Evolutionary conservation across 2,113 vertebrate species (phyloP), one percentile per base, ranked within the genome.

Genomic region (Heterotis niloticus): DNA sequence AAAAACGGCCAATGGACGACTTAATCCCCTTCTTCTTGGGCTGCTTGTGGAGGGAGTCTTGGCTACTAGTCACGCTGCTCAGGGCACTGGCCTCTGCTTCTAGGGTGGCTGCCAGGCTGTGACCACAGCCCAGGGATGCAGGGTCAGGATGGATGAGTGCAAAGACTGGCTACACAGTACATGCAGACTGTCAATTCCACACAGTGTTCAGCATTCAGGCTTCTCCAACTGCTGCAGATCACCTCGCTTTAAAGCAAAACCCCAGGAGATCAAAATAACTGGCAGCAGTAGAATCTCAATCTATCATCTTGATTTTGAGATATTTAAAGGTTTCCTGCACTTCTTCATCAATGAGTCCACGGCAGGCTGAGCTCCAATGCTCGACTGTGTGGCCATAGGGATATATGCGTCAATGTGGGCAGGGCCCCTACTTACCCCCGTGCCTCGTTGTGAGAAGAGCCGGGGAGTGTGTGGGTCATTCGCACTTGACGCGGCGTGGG

Each of bases 11-110:
- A 80, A 99, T 98, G 81, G 98, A 99, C 81, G 98, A 99, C 84
- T 99, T 99, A 89, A 99, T 99, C 82, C 98, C 97, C 89, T 98
- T 99, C 90, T 99, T 99, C 90, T 99, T 99, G 23, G 96, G 95
- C 88, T 96, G 95, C 91, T 99, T 99, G 89, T 97, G 95, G 34
- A 99, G 92, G 23, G 98, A 99, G 83, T 99, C 98, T 82, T 96
- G 95, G 89, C 97, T 99, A 92, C 98, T 99, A 76, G 85, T 95
- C 79, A 96, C 90, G 83, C 96, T 98, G 82, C 96, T 95, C 83
- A 96, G 92, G 73, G 95, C 92, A 81, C 97, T 93, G 83, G 90
- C 95, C 84, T 99, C 96, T 23, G 94, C 91, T 79, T 99, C 98
- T 89, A 98, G 83, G n/a, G 95, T 94, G 82, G 92, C 91, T 85